phyloP scores from a whole-genome alignment of 2,888 invertebrate genomes.

The Sicus ferrugineus region DNA sequence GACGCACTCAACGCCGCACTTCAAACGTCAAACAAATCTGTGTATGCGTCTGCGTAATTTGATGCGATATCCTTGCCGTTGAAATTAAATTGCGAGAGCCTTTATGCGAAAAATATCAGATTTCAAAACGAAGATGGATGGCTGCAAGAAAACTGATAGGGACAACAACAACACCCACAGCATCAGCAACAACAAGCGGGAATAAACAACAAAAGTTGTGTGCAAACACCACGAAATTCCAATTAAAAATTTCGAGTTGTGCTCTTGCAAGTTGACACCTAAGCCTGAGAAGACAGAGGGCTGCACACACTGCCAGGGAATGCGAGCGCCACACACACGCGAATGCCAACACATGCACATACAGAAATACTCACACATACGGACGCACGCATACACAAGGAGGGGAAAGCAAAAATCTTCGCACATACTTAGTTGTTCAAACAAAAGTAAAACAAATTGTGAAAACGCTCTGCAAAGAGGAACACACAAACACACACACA shows the following conservation, averaged over 20 bases:
- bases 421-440: conserved; percentile 23
- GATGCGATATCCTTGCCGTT: background rate
- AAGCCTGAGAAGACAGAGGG: conserved; percentile 53
- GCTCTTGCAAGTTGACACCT: conserved; percentile 55
- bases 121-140: background rate
- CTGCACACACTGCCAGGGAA: conserved; percentile 9
- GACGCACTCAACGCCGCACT: background rate
- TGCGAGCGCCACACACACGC: background rate
- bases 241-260: conserved; percentile 58
- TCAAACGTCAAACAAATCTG: background rate
- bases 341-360: conserved; percentile 1
- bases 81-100: background rate
- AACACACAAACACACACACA: conserved; percentile 21
- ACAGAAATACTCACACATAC: conserved; percentile 28
- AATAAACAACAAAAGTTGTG: background rate
- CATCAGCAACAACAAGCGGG: conserved; percentile 39
- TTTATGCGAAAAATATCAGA: background rate
- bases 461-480: conserved; percentile 25
- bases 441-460: conserved; percentile 48
- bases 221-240: conserved; percentile 48
- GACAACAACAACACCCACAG: conserved; percentile 18
- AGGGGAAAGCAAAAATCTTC: conserved; percentile 46
- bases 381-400: background rate
- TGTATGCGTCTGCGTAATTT: conserved; percentile 3
- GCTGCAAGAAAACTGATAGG: background rate